These are phyloP conservation scores for Chloropsis cyanopogon DNA, from an alignment of 2,113 vertebrate genomes.

Conservation along the genomic window DNA sequence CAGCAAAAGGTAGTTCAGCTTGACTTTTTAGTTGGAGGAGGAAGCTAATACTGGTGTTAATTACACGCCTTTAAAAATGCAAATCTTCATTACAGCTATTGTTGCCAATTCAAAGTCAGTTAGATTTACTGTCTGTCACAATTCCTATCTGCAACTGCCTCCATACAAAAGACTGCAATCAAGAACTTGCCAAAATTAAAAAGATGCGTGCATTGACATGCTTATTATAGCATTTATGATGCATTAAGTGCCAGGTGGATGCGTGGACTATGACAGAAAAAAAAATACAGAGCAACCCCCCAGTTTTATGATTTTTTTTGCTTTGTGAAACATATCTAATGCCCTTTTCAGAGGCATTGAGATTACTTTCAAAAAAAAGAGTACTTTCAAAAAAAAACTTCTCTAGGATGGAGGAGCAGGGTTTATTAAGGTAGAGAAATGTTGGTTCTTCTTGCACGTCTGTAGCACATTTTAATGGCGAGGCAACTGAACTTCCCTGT, in stretches of 20 bases:
- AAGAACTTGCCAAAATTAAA: conserved; percentile 57
- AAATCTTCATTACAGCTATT: conserved; percentile 45
- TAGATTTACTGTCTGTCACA: conserved; percentile 46
- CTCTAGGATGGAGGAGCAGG: not conserved
- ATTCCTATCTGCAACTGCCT: conserved; percentile 27
- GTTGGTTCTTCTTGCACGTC: not conserved
- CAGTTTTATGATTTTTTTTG: conserved; percentile 14
- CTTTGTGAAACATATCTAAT: conserved; percentile 21
- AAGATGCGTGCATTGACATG: not conserved
- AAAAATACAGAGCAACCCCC: conserved; percentile 32
- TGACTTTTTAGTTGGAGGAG: conserved; percentile 22
- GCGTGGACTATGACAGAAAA: conserved; percentile 17
- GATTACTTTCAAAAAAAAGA: conserved; percentile 6
- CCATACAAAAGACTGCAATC: conserved; percentile 47
- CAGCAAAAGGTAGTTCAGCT: not conserved
- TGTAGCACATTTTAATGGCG: not conserved
- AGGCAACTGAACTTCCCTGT: not conserved
- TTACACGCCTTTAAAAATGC: conserved; percentile 39
- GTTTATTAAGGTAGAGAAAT: not conserved
- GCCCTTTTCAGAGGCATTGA: not conserved
- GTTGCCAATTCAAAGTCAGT: conserved; percentile 38
- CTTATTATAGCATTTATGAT: conserved; percentile 38
- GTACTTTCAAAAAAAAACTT: conserved; percentile 5
- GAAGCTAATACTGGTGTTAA: conserved; percentile 34
- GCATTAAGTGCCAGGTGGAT: conserved; percentile 52